These are phyloP conservation scores for Ailuropoda melanoleuca DNA, from an alignment of 2,113 vertebrate species.

Conservation along the genomic window DNA sequence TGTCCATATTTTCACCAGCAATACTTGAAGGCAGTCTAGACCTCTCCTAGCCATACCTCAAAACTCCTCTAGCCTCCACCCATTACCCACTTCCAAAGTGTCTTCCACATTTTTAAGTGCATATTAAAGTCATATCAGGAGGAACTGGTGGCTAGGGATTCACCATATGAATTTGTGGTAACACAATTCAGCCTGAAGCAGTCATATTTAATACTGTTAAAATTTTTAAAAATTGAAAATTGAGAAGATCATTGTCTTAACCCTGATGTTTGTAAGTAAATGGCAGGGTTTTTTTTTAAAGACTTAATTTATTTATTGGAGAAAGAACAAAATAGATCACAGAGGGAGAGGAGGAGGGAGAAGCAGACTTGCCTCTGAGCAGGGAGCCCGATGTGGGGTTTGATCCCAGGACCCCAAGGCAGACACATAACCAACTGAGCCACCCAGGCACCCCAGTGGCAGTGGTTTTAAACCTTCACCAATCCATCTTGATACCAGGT, in stretches of 20 bases:
- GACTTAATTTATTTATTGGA: not conserved
- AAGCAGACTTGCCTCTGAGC: not conserved
- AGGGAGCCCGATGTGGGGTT: not conserved
- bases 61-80: not conserved
- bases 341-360: not conserved
- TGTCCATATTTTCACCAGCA: not conserved
- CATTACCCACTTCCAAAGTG: not conserved
- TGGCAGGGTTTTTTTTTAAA: not conserved
- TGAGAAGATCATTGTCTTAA: not conserved
- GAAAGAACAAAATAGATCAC: not conserved
- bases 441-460: not conserved
- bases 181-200: not conserved
- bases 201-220: not conserved
- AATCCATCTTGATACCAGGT: not conserved
- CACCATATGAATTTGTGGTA: not conserved
- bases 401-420: not conserved
- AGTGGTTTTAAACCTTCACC: not conserved
- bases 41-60: not conserved
- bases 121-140: not conserved
- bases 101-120: not conserved
- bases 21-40: not conserved
- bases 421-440: not conserved
- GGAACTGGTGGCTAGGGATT: not conserved
- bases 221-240: not conserved
- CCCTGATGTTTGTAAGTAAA: not conserved